These are phyloP conservation scores for Myiotriccus ornatus DNA, from an alignment of 2,797 vertebrate species.

Conservation along the genomic window DNA sequence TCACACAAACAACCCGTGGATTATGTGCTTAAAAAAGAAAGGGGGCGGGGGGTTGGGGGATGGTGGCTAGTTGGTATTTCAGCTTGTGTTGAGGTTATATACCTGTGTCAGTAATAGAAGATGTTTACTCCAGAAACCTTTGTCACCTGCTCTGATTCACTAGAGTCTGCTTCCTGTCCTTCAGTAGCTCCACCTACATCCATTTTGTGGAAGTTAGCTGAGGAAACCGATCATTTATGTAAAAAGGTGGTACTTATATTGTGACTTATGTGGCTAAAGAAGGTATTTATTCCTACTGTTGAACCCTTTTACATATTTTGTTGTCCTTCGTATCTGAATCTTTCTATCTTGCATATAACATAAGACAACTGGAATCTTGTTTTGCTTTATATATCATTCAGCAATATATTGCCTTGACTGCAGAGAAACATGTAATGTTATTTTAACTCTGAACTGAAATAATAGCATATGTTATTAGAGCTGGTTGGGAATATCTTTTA, in stretches of 20 bases:
- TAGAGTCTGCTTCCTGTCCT: constrained; percentile 50
- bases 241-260: constrained; percentile 40
- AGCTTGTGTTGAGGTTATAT: background rate
- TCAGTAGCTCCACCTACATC: constrained; percentile 42
- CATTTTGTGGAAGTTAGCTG: constrained; percentile 35
- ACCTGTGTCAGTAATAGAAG: background rate
- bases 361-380: background rate
- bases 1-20: background rate
- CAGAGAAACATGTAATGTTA: constrained; percentile 14
- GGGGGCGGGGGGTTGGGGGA: background rate
- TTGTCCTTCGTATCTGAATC: background rate
- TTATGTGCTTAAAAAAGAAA: background rate
- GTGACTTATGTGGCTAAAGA: constrained; percentile 41
- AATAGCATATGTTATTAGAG: constrained; percentile 17
- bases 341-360: background rate
- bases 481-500: constrained; percentile 55
- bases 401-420: constrained; percentile 18
- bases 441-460: constrained; percentile 15
- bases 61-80: background rate
- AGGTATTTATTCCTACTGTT: constrained; percentile 45
- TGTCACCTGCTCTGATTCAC: constrained; percentile 41
- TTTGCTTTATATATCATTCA: background rate
- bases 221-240: constrained; percentile 20
- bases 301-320: background rate
- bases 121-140: constrained; percentile 31